Conservation (phyloP, 2,113 vertebrate genomes). For the Chloebia gouldiae region DNA sequence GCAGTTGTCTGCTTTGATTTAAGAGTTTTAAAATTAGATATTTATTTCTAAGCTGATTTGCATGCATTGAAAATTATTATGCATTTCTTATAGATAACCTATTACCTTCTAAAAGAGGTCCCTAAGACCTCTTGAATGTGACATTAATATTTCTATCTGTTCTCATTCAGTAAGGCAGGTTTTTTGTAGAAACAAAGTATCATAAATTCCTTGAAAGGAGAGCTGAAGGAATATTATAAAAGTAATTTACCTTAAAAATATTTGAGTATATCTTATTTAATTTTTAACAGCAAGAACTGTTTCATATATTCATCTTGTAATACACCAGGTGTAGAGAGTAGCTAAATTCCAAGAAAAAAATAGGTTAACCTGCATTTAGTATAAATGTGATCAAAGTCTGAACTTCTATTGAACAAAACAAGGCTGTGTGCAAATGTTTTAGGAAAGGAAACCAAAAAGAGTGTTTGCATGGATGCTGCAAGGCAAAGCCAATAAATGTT, state of each 20-base stretch:
- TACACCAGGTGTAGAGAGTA: neutral
- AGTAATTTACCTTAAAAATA: neutral
- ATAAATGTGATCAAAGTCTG: neutral
- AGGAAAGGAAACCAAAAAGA: neutral
- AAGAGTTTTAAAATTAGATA: neutral
- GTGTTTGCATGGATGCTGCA: neutral
- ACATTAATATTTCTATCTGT: neutral
- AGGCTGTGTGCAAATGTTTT: neutral
- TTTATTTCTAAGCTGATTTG: neutral
- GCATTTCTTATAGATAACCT: neutral
- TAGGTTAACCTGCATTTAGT: neutral
- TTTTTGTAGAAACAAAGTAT: neutral
- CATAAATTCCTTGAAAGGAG: neutral
- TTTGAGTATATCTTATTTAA: neutral
- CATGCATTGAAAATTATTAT: neutral
- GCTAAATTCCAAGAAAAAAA: neutral
- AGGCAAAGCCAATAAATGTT: neutral
- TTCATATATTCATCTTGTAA: neutral
- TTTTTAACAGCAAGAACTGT: neutral
- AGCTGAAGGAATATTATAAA: neutral
- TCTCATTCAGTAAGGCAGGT: neutral
- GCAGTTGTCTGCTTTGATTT: neutral
- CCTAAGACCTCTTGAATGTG: neutral
- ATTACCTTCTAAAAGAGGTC: neutral
- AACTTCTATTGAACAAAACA: neutral